A percentile compares a stretch with the other conserved stretches of the same genome.
Evolutionary conservation across 2,888 invertebrate genomes (phyloP).

Genomic region (Listrodromus nycthemerus): DNA sequence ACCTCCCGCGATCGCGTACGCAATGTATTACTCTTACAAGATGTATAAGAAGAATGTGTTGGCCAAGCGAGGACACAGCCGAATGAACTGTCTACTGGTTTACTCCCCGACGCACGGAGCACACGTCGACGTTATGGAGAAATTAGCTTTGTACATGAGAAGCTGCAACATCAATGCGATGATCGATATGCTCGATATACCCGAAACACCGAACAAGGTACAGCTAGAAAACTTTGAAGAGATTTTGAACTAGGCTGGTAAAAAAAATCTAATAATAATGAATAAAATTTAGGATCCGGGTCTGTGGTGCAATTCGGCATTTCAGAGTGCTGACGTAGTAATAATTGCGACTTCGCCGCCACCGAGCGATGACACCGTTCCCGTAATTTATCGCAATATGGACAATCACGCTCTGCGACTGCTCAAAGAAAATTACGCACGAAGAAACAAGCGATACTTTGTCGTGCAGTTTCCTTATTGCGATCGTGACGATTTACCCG

Average conservation of each 20-base stretch:
- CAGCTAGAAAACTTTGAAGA: background rate
- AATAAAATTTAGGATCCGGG: conserved; percentile 77
- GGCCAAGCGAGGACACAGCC: conserved; percentile 58
- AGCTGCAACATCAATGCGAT: conserved; percentile 80
- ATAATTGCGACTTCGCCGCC: conserved; percentile 80
- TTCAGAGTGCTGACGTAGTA: conserved; percentile 78
- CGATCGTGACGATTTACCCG: conserved; percentile 77
- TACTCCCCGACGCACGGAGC: conserved; percentile 79
- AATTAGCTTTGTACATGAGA: conserved; percentile 79
- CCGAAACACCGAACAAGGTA: conserved; percentile 78
- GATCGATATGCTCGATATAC: conserved; percentile 80
- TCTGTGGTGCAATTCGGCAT: conserved; percentile 80
- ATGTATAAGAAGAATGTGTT: conserved; percentile 74
- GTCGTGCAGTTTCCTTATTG: conserved; percentile 81
- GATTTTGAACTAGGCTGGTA: no score
- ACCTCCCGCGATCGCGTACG: conserved; percentile 79
- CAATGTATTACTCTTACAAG: conserved; percentile 78
- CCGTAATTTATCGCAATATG: conserved; percentile 77
- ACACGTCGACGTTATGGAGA: conserved; percentile 79
- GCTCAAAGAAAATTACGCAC: conserved; percentile 77
- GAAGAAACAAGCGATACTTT: conserved; percentile 77
- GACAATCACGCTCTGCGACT: conserved; percentile 77
- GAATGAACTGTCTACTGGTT: conserved; percentile 80
- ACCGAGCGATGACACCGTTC: conserved; percentile 66
- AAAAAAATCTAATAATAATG: no score